phyloP scores from a whole-genome alignment of 2,888 invertebrate genomes.

The Parnassius mnemosyne region DNA sequence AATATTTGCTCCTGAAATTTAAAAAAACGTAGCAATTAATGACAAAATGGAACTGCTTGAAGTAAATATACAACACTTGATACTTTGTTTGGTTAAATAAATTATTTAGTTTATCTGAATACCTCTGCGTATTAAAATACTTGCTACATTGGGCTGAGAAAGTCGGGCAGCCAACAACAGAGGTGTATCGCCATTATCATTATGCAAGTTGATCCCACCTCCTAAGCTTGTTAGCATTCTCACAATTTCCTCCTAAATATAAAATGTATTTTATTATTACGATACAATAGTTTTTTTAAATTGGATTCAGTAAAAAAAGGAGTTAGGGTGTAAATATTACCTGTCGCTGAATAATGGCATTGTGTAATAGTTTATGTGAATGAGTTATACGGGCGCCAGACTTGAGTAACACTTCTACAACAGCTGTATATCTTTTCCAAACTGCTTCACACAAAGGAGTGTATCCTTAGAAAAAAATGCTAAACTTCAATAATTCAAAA shows the following conservation, averaged over 20 bases:
- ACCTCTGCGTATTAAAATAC: slow-evolving; percentile 80
- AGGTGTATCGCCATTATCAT: slow-evolving; percentile 85
- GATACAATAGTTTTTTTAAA: neutral
- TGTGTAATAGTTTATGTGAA: slow-evolving; percentile 85
- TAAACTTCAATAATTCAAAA: slow-evolving; percentile 25
- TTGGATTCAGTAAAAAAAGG: neutral
- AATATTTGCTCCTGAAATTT: slow-evolving; percentile 75
- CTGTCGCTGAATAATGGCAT: slow-evolving; percentile 83
- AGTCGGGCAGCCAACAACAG: slow-evolving; percentile 81
- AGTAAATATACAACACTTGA: neutral
- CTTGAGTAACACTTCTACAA: slow-evolving; percentile 80
- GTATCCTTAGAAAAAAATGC: slow-evolving; percentile 64
- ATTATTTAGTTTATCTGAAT: slow-evolving; percentile 25
- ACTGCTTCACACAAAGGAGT: slow-evolving; percentile 87
- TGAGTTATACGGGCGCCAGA: slow-evolving; percentile 86
- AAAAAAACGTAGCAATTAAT: neutral
- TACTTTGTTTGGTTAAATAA: neutral
- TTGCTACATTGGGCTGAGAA: slow-evolving; percentile 71
- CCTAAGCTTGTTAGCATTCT: slow-evolving; percentile 74
- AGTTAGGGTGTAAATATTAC: slow-evolving; percentile 32
- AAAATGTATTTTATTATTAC: slow-evolving; percentile 2
- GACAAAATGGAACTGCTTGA: too few relatives aligned
- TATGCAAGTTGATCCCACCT: slow-evolving; percentile 82
- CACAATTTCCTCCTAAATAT: slow-evolving; percentile 73
- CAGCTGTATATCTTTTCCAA: slow-evolving; percentile 80